Evolutionary conservation across 2,797 vertebrate genomes (phyloP).

Genomic region (Malurus leucopterus): DNA sequence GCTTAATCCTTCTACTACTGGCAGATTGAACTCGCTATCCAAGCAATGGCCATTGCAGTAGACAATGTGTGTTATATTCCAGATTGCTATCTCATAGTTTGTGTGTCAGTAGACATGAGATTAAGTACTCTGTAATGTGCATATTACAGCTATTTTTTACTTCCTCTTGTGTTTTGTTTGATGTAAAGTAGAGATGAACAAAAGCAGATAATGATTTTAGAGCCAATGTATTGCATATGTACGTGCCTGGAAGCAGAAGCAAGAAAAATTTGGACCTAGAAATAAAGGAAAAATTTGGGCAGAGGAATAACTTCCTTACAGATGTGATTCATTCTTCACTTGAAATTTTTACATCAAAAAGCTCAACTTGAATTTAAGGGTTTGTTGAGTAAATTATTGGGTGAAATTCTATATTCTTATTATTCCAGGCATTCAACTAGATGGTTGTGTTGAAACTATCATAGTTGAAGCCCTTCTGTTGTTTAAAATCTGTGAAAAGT

Average conservation of each 20-base stretch:
- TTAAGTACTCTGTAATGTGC: slow-evolving; percentile 37
- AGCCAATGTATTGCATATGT: slow-evolving; percentile 17
- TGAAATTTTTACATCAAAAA: slow-evolving; percentile 29
- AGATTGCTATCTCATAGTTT: not conserved
- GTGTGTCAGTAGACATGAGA: not conserved
- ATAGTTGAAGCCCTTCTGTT: not conserved
- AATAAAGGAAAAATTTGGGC: not conserved
- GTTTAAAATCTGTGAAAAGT: not conserved
- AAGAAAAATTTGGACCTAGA: slow-evolving; percentile 9
- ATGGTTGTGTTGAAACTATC: not conserved
- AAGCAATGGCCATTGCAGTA: not conserved
- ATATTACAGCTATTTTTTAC: slow-evolving; percentile 43
- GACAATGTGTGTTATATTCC: slow-evolving; percentile 13
- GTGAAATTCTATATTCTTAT: slow-evolving; percentile 5
- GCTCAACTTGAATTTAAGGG: not conserved
- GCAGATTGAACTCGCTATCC: not conserved
- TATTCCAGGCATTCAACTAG: not conserved
- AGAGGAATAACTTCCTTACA: not conserved
- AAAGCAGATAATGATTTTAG: slow-evolving; percentile 41
- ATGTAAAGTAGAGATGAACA: slow-evolving; percentile 45
- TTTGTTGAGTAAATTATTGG: not conserved
- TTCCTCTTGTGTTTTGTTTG: slow-evolving; percentile 47
- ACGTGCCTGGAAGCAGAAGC: not conserved
- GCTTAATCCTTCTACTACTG: slow-evolving; percentile 40
- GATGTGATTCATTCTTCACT: slow-evolving; percentile 1